These are phyloP conservation scores for Drosophila hamatofila DNA, from an alignment of 2,888 invertebrate genomes.

Conservation along the genomic window DNA sequence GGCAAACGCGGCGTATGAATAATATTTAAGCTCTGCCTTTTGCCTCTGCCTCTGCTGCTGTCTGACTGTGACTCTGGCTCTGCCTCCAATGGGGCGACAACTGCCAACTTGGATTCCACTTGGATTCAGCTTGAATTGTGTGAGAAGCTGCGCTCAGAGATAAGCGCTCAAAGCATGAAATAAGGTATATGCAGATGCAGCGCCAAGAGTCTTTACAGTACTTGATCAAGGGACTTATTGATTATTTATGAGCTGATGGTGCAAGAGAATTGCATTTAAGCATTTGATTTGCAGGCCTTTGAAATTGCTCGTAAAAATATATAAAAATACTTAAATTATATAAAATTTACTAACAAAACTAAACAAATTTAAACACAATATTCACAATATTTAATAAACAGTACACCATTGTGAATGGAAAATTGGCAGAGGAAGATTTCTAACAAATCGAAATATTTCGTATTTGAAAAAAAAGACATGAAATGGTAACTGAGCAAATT, in stretches of 20 bases:
- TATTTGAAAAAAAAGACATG: too few relatives aligned
- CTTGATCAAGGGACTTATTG: constrained; percentile 8
- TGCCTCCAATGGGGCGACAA: constrained; percentile 39
- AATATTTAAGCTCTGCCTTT: constrained; percentile 61
- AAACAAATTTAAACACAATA: too few relatives aligned
- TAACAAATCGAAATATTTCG: too few relatives aligned
- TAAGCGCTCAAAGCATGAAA: background rate
- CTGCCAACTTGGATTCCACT: constrained; percentile 25
- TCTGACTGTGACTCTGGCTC: background rate
- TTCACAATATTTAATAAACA: too few relatives aligned
- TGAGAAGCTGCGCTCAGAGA: constrained; percentile 9
- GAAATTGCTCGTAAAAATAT: background rate
- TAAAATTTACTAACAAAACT: background rate
- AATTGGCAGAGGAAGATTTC: too few relatives aligned
- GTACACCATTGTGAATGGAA: too few relatives aligned
- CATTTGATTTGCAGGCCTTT: background rate
- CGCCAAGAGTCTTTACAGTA: background rate
- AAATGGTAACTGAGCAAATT: too few relatives aligned
- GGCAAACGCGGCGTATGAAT: constrained; percentile 73
- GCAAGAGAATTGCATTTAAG: background rate
- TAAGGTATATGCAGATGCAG: background rate
- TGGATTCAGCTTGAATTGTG: constrained; percentile 15
- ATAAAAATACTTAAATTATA: too few relatives aligned
- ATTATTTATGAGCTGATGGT: constrained; percentile 2
- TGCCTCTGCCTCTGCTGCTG: constrained; percentile 7